Evolutionary conservation across 2,797 vertebrate species (phyloP).

Genomic region (Bradypodion ventrale): DNA sequence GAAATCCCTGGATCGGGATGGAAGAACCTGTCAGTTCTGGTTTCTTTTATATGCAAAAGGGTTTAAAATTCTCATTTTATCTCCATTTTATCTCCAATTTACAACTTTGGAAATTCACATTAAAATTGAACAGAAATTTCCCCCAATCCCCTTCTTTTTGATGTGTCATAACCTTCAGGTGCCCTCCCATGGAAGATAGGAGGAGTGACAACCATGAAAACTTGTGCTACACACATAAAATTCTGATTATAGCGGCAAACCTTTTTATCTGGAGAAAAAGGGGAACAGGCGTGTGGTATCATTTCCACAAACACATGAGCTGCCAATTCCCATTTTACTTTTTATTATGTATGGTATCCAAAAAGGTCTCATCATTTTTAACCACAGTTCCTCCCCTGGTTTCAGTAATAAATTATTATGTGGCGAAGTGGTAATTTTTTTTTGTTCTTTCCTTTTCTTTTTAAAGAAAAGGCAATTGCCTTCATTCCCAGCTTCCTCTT

Average conservation of each 20-base stretch:
- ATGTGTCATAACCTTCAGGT: neutral
- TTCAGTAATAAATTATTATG: conserved; percentile 6
- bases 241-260: too few species aligned
- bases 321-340: neutral
- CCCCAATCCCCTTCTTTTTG: too few species aligned
- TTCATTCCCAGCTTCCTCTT: conserved; percentile 21
- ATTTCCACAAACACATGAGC: conserved; percentile 3
- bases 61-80: too few species aligned
- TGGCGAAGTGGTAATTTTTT: neutral
- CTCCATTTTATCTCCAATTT: too few species aligned
- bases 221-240: too few species aligned
- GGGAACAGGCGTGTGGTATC: neutral
- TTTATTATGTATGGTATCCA: conserved; percentile 7
- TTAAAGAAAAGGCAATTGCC: neutral
- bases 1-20: too few species aligned
- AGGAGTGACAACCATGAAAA: too few species aligned
- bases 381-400: neutral
- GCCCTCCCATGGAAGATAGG: neutral
- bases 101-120: too few species aligned
- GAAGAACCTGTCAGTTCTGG: too few species aligned
- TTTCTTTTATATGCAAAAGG: too few species aligned
- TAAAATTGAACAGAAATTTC: too few species aligned
- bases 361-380: conserved; percentile 8
- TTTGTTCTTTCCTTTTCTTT: neutral
- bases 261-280: neutral